Conservation (phyloP, 1,140 invertebrate species). For the Chelonus insularis region DNA sequence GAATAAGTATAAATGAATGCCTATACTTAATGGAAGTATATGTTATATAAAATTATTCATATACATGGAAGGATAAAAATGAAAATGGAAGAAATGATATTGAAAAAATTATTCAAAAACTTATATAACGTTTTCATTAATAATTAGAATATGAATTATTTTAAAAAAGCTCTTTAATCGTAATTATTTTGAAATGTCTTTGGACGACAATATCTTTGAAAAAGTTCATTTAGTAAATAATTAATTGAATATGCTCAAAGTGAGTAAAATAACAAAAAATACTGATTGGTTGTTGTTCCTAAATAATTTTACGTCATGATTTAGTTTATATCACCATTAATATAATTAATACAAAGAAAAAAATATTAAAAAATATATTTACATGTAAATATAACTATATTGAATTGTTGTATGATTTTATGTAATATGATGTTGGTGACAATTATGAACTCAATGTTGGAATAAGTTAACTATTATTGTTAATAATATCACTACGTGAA, state of each 20-base stretch:
- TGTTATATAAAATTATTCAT: constrained; percentile 2
- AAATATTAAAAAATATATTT: constrained; percentile 49
- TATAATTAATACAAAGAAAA: too few relatives aligned
- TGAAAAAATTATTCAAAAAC: neutral
- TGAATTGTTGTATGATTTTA: too few relatives aligned
- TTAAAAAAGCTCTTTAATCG: too few relatives aligned
- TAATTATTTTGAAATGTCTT: too few relatives aligned
- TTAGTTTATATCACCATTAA: constrained; percentile 36
- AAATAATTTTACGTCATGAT: constrained; percentile 2
- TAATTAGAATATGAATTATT: too few relatives aligned
- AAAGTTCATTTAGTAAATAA: too few relatives aligned
- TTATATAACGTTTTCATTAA: too few relatives aligned
- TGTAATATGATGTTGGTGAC: too few relatives aligned
- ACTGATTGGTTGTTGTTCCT: constrained; percentile 24
- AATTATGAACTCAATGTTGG: too few relatives aligned
- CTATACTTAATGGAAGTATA: constrained; percentile 44
- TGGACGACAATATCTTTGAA: too few relatives aligned
- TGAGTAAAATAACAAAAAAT: constrained; percentile 20
- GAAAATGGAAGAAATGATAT: neutral
- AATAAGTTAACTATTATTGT: constrained; percentile 42
- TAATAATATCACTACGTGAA: too few relatives aligned
- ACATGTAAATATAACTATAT: constrained; percentile 50
- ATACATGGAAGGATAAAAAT: neutral
- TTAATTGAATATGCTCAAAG: neutral
- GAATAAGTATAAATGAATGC: constrained; percentile 20